Evolutionary conservation across 2,797 vertebrate species (phyloP).

Genomic region (Eidolon dupreanum): DNA sequence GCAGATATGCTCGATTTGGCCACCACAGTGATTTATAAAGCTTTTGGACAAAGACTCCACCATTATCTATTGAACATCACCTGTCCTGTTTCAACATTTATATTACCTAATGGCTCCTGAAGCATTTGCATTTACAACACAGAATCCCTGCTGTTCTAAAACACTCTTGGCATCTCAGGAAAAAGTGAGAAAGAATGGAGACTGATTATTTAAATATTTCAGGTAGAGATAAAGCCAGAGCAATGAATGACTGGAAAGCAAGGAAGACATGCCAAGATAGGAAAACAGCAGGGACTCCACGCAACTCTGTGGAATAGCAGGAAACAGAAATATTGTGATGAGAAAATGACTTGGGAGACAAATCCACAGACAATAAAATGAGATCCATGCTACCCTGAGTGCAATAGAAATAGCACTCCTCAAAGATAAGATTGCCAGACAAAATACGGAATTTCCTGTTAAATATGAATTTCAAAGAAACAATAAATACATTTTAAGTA

Average conservation of each 20-base stretch:
- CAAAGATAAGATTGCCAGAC: background rate
- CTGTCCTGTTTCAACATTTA: background rate
- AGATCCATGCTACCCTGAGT: background rate
- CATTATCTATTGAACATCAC: background rate
- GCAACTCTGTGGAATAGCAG: background rate
- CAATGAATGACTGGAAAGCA: background rate
- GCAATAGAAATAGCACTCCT: background rate
- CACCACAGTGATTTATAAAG: background rate
- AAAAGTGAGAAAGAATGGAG: background rate
- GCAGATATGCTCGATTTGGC: background rate
- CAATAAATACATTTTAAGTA: background rate
- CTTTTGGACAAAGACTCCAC: background rate
- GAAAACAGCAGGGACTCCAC: background rate
- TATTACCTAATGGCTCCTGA: background rate
- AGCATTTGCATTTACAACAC: background rate
- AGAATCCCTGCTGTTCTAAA: background rate
- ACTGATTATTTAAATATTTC: background rate
- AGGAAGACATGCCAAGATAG: background rate
- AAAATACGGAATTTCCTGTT: slow-evolving; percentile 4
- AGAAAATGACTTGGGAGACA: slow-evolving; percentile 27
- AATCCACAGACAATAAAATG: background rate
- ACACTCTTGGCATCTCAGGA: background rate
- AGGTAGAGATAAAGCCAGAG: background rate
- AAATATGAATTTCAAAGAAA: slow-evolving; percentile 38
- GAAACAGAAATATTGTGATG: slow-evolving; percentile 28